Conservation (phyloP, 1,140 invertebrate species). For the Ceratoteleas bidentatus region DNA sequence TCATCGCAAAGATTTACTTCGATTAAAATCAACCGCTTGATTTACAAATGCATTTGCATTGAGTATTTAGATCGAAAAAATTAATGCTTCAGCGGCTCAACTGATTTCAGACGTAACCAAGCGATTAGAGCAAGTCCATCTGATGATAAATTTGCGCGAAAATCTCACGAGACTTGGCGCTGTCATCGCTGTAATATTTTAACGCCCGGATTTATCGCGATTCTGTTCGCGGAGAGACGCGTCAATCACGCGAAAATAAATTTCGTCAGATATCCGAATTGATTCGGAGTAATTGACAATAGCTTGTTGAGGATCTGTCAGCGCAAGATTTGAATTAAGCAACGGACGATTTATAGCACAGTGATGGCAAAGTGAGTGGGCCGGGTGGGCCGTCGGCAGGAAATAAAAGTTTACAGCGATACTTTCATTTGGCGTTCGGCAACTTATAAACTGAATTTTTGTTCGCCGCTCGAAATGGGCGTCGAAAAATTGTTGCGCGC, state of each 20-base stretch:
- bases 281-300: slow-evolving; percentile 76
- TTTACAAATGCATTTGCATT: background rate
- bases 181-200: background rate
- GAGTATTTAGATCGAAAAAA: background rate
- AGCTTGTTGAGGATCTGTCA: slow-evolving; percentile 76
- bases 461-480: slow-evolving; percentile 35
- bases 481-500: slow-evolving; percentile 27
- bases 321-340: slow-evolving; percentile 71
- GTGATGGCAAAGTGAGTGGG: slow-evolving; percentile 43
- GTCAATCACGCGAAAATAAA: slow-evolving; percentile 76
- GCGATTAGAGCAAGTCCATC: no score
- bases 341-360: slow-evolving; percentile 64
- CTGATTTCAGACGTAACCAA: no score
- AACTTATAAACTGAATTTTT: slow-evolving; percentile 62
- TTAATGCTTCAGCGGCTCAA: no score
- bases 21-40: background rate
- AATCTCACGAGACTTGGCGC: no score
- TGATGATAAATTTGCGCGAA: no score
- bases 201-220: slow-evolving; percentile 48
- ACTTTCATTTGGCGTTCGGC: slow-evolving; percentile 46
- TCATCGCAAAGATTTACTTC: background rate
- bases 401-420: slow-evolving; percentile 44
- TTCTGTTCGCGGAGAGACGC: slow-evolving; percentile 46
- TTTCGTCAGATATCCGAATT: slow-evolving; percentile 67
- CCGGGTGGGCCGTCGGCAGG: background rate